A percentile compares a stretch with the other conserved stretches of the same genome.
phyloP scores from a whole-genome alignment of 2,797 vertebrate genomes.

The Myotis planiceps region DNA sequence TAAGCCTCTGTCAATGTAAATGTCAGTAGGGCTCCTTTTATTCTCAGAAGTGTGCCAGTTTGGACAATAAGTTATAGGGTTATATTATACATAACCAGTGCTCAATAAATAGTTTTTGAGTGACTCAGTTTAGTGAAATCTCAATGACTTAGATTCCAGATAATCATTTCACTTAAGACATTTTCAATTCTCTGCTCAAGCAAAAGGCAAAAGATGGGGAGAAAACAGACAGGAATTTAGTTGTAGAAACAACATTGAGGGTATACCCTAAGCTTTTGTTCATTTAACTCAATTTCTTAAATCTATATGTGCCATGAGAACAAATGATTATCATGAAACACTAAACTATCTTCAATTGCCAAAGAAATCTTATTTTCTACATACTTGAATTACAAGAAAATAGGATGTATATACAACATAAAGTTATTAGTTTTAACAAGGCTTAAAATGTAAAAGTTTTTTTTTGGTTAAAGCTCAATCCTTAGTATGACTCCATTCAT shows the following conservation, averaged over 20 bases:
- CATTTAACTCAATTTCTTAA: constrained; percentile 30
- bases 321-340: constrained; percentile 17
- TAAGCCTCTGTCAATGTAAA: neutral
- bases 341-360: neutral
- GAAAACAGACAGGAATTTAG: neutral
- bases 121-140: neutral
- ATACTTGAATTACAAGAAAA: constrained; percentile 1
- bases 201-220: neutral
- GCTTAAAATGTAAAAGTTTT: neutral
- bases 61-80: neutral
- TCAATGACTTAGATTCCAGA: neutral
- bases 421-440: neutral
- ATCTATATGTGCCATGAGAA: neutral
- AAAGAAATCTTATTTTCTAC: constrained; percentile 2
- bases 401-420: neutral
- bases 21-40: neutral
- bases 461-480: neutral
- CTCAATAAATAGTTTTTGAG: constrained; percentile 9
- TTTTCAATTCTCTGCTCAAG: neutral
- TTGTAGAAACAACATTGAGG: neutral
- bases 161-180: neutral
- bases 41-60: neutral
- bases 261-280: neutral
- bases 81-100: neutral
- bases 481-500: neutral